Base-by-base conservation (phyloP, 2,888 invertebrate species). In the Rutpela maculata region DNA sequence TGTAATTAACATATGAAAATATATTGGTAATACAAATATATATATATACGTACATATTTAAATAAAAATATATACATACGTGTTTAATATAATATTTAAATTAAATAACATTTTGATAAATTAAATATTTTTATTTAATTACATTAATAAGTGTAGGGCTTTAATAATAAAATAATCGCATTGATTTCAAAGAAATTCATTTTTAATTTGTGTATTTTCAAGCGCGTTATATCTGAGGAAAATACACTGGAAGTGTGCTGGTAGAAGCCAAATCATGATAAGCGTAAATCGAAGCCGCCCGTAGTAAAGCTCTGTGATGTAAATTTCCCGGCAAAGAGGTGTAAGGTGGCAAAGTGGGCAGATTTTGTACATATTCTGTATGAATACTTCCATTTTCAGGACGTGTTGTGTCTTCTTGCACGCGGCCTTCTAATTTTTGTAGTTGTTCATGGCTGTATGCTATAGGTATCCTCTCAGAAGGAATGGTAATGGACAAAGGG, bases 261-360 rank as follows among this genome's bases (percentile, higher is more conserved):
- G 82, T 83, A 19, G 84, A 78, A 31, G 86, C 82, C 71, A 88
- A 76, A 79, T 87, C 87, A 57, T 86, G 85, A 68, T 85, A 89
- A 35, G 87, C 86, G 79, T 88, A 89, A 62, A 89, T 80, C 7
- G 88, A 88, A 17, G 88, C 87, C 1, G 88, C 87, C 68, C 88
- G 84, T 19, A 89, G 77, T 26, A 89, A 77, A 43, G 87, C 86
- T 72, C 87, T 84, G 59, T 88, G 88, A 73, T 88, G 88, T 15
- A 87, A 76, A 76, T 84, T 87, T 12, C 84, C 86, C 31, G 87
- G 86, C n/a, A 88, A 78, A 5, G 87, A 81, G 15, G 86, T 86
- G 71, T 88, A 89, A 10, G 89, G 86, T 11, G 89, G 89, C 73
- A 89, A 79, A 12, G 86, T 50, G 26, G 75, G 68, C 31, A 81